Percentiles rank a stretch among this genome's conserved stretches.
Conservation (phyloP, 2,797 vertebrate genomes). For the Margarornis squamiger region DNA sequence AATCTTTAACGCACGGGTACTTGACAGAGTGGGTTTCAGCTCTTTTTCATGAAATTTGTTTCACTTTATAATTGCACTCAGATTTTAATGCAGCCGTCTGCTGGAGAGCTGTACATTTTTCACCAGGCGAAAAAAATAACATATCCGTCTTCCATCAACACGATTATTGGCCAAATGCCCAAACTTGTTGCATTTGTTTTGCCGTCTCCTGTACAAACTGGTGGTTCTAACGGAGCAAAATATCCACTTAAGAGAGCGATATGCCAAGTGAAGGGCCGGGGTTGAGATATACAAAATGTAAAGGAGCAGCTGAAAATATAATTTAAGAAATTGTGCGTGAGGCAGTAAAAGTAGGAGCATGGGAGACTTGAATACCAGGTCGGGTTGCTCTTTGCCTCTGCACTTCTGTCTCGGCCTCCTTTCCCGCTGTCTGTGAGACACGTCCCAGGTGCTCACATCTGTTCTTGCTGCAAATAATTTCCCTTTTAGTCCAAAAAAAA, state of each 20-base stretch:
- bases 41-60: not conserved
- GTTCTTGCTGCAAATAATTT: not conserved
- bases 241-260: fast-evolving
- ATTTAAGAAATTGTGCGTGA: not conserved
- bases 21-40: not conserved
- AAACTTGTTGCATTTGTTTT: not conserved
- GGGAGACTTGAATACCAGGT: not conserved
- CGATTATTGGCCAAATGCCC: not conserved
- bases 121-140: not conserved
- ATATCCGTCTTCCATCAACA: not conserved
- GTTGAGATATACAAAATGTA: not conserved
- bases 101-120: not conserved
- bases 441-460: not conserved
- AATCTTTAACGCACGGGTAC: not conserved
- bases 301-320: not conserved
- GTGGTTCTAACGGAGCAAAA: not conserved
- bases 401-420: fast-evolving
- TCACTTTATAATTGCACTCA: not conserved
- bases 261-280: fast-evolving
- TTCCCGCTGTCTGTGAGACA: not conserved
- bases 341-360: not conserved
- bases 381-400: fast-evolving
- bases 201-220: not conserved
- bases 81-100: not conserved
- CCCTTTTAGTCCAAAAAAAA: not conserved